Evolutionary conservation across 1,140 invertebrate species (phyloP).

Genomic region (Notospermus geniculatus): DNA sequence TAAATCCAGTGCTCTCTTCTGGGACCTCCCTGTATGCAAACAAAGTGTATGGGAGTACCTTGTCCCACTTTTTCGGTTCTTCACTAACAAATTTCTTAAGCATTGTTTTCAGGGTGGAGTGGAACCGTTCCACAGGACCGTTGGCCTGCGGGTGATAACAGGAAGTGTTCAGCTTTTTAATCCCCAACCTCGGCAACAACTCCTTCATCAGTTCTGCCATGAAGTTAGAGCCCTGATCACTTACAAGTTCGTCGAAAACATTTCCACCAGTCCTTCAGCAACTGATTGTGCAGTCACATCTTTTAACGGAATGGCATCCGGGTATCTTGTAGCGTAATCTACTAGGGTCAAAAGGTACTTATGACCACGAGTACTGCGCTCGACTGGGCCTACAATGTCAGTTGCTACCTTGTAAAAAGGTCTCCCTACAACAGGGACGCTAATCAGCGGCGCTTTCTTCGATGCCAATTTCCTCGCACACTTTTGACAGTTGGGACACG

Average conservation of each 20-base stretch:
- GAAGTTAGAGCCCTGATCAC: slow-evolving; percentile 26
- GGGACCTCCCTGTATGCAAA: slow-evolving; percentile 27
- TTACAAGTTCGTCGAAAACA: slow-evolving; percentile 42
- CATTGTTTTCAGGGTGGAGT: slow-evolving; percentile 23
- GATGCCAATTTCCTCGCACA: too few species aligned
- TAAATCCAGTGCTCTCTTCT: slow-evolving; percentile 16
- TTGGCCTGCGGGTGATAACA: slow-evolving; percentile 25
- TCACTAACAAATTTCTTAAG: slow-evolving; percentile 18
- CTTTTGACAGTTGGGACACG: too few species aligned
- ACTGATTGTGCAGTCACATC: too few species aligned
- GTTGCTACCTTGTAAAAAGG: too few species aligned
- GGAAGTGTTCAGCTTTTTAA: slow-evolving; percentile 23
- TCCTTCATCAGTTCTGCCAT: slow-evolving; percentile 27
- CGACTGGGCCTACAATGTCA: too few species aligned
- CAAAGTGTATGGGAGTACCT: slow-evolving; percentile 19
- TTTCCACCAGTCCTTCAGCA: slow-evolving; percentile 33
- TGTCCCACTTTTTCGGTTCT: slow-evolving; percentile 25
- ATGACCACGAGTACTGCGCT: too few species aligned
- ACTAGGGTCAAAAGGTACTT: too few species aligned
- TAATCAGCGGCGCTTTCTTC: too few species aligned
- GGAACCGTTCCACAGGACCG: slow-evolving; percentile 20
- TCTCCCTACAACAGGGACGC: too few species aligned
- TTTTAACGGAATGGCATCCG: too few species aligned
- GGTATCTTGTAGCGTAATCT: too few species aligned
- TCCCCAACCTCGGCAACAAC: slow-evolving; percentile 18